phyloP scores from a whole-genome alignment of 2,888 invertebrate species.

The Polydrusus cervinus region DNA sequence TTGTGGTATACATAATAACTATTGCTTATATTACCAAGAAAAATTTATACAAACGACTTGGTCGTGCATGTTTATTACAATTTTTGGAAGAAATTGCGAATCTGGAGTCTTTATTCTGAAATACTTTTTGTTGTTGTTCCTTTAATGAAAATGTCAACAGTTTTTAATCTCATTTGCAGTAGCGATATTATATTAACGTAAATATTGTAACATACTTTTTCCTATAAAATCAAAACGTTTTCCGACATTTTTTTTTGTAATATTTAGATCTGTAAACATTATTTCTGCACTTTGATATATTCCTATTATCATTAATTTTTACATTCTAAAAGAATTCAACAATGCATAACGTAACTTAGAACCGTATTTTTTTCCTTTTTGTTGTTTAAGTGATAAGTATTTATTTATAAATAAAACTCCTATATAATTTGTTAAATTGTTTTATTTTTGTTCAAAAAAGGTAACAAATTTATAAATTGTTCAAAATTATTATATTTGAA shows the following conservation, averaged over 20 bases:
- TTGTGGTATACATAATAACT: too few relatives aligned
- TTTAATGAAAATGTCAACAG: too few relatives aligned
- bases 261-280: slow-evolving; percentile 12
- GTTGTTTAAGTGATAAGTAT: slow-evolving; percentile 34
- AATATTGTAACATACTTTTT: not conserved
- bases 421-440: slow-evolving; percentile 32
- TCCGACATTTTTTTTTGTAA: not conserved
- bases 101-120: too few relatives aligned
- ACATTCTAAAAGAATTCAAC: slow-evolving; percentile 24
- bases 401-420: slow-evolving; percentile 37
- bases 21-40: too few relatives aligned
- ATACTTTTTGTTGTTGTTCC: too few relatives aligned
- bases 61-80: too few relatives aligned
- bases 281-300: slow-evolving; percentile 30
- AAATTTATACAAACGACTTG: too few relatives aligned
- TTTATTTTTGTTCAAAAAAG: slow-evolving; percentile 26
- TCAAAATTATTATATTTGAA: not conserved
- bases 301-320: slow-evolving; percentile 19
- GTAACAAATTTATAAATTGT: slow-evolving; percentile 15
- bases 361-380: slow-evolving; percentile 24
- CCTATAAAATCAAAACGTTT: not conserved
- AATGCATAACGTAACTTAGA: slow-evolving; percentile 30
- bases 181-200: too few relatives aligned
- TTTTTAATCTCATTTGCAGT: too few relatives aligned
- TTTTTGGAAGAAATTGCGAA: too few relatives aligned